A percentile compares a stretch with the other conserved stretches of the same genome.
Conservation (phyloP, 2,888 invertebrate species). For the Lithodes maja region DNA sequence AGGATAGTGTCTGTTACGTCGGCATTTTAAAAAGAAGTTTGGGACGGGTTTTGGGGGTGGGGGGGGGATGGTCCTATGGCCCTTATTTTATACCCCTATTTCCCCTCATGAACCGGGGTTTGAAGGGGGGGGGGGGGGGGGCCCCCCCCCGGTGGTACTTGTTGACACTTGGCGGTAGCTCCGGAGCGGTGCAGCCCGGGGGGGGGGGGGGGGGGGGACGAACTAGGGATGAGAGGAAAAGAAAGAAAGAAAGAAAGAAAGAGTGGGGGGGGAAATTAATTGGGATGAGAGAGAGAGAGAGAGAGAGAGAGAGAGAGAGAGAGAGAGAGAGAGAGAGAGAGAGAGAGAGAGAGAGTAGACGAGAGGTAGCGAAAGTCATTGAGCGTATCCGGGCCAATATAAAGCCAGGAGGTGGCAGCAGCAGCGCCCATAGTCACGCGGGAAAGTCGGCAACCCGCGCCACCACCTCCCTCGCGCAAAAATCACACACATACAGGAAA, state of each 20-base stretch:
- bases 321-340: constrained; percentile 26
- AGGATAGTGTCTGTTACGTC: too few species aligned
- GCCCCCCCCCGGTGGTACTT: too few species aligned
- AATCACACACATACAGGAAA: too few species aligned
- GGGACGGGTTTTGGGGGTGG: too few species aligned
- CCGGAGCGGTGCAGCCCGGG: too few species aligned
- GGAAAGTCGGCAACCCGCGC: constrained; percentile 13
- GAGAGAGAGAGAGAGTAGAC: constrained; percentile 34
- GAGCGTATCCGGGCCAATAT: background rate
- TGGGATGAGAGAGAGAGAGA: background rate
- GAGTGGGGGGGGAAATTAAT: constrained; percentile 9
- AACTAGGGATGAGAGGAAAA: background rate
- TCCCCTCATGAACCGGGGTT: too few species aligned
- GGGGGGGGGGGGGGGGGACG: too few species aligned
- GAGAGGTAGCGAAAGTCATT: background rate
- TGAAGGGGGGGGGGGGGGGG: too few species aligned
- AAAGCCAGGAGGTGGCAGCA: background rate
- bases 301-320: constrained; percentile 29
- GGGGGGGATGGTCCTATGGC: too few species aligned
- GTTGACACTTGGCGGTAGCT: too few species aligned
- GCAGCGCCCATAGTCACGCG: constrained; percentile 5
- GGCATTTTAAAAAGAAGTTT: too few species aligned
- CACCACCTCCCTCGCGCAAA: background rate
- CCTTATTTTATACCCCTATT: too few species aligned
- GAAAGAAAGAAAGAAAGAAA: background rate